These are phyloP conservation scores for Stegostoma tigrinum DNA, from an alignment of 2,113 vertebrate genomes.

Conservation along the genomic window DNA sequence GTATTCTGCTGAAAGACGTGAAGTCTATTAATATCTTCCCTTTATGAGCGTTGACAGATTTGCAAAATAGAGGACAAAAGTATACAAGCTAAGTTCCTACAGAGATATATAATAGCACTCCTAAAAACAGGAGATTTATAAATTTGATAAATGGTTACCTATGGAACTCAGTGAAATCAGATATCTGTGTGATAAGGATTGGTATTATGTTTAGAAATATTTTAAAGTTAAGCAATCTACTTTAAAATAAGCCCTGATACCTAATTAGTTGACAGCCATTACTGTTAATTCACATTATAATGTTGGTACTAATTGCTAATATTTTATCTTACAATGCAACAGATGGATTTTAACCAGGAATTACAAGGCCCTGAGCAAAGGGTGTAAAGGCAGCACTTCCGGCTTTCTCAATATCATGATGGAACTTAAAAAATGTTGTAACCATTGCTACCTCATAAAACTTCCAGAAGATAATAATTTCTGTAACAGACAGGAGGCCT, in stretches of 20 bases:
- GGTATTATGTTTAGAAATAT: background rate
- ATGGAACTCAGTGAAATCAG: background rate
- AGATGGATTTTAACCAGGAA: conserved; percentile 98
- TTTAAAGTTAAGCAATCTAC: background rate
- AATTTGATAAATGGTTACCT: background rate
- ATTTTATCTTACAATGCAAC: conserved; percentile 30
- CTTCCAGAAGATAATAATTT: conserved; percentile 89
- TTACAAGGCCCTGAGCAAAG: conserved; percentile 98
- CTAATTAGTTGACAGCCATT: background rate
- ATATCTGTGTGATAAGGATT: background rate
- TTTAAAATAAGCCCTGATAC: background rate
- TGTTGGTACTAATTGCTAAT: background rate
- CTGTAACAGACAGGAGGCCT: conserved; percentile 82
- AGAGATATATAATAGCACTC: background rate
- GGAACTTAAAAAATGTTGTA: conserved; percentile 98
- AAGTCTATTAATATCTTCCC: background rate
- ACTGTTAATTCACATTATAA: background rate
- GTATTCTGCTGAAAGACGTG: background rate
- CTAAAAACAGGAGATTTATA: background rate
- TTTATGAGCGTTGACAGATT: background rate
- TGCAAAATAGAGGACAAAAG: background rate
- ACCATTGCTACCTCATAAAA: conserved; percentile 99
- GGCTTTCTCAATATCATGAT: conserved; percentile 99
- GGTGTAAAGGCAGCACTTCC: conserved; percentile 94
- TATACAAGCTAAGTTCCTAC: background rate